Evolutionary conservation across 2,888 invertebrate species (phyloP), one percentile per base, ranked within the genome.

Genomic region (Sphaerophoria taeniata): DNA sequence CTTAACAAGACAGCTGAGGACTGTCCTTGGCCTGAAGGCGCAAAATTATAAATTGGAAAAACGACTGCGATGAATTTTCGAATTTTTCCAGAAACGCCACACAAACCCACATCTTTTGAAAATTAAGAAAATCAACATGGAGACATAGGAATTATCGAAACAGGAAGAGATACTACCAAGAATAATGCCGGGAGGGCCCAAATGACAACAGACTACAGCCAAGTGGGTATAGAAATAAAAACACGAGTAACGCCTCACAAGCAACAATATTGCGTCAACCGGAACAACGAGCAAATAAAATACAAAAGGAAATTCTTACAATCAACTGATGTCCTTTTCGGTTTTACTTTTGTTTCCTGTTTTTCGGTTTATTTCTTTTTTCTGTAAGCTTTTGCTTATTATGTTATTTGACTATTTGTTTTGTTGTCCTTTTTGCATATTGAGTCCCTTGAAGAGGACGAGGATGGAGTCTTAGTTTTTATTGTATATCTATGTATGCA

Each of bases 41-140:
- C 49, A 47, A 75, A 71, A 79, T 84, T 75, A 71, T 65, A 67
- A 53, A 31, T 45, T 78, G 12, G 16, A 12, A 24, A 73, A 73
- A 80, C 55, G 36, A 65, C 43, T 34, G 11, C 51, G 43, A 65
- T 6, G 36, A 39, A 43, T 43, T 11, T 60, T n/a, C n/a, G 71
- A 75, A 79, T 79, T 58, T 45, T 79, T 53, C 71, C 14, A 33
- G 31, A 33, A 61, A 60, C n/a, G n/a, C n/a, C n/a, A 43, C 14
- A 56, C 36, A 65, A 49, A 49, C 75, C 72, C 67, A 84, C 80
- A 79, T 84, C 72, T 72, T 84, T 84, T 67, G n/a, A n/a, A 80
- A 84, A 80, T 84, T 84, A 84, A 79, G 84, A 84, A 84, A 84
- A 84, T 79, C 84, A 84, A 84, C 84, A 84, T 72, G 67, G 74